These are phyloP conservation scores for Clivina fossor DNA, from an alignment of 2,888 invertebrate species.

Conservation along the genomic window DNA sequence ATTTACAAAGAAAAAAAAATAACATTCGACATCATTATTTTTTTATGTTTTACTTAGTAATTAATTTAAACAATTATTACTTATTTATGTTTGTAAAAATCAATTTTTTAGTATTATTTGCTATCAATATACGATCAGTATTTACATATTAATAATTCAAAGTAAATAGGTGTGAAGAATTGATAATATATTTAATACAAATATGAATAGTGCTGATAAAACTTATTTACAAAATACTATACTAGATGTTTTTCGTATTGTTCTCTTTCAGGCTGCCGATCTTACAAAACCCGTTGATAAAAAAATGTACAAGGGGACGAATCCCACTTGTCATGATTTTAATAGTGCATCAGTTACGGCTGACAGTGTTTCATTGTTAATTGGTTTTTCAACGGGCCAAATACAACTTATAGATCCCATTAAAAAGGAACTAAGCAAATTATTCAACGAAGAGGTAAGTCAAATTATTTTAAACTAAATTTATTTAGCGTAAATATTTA, in stretches of 20 bases:
- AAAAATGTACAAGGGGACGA: conserved; percentile 97
- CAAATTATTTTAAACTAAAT: too few relatives aligned
- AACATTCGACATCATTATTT: conserved; percentile 6
- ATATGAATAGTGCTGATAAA: too few relatives aligned
- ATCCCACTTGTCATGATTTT: conserved; percentile 98
- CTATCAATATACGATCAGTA: too few relatives aligned
- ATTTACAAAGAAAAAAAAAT: too few relatives aligned
- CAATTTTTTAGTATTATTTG: too few relatives aligned
- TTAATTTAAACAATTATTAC: too few relatives aligned
- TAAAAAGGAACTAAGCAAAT: conserved; percentile 92
- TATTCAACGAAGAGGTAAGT: conserved; percentile 97
- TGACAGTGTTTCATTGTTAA: conserved; percentile 85
- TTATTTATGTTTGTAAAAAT: too few relatives aligned
- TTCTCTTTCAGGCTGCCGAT: conserved; percentile 77
- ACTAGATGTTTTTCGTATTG: too few relatives aligned
- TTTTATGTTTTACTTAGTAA: background rate
- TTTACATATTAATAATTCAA: too few relatives aligned
- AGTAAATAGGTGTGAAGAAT: background rate
- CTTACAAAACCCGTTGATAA: conserved; percentile 96
- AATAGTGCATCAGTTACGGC: conserved; percentile 80
- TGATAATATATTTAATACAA: background rate
- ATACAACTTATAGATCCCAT: conserved; percentile 97
- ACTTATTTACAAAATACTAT: too few relatives aligned
- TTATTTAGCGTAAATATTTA: too few relatives aligned
- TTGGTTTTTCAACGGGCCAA: conserved; percentile 98